Evolutionary conservation across 2,113 vertebrate species (phyloP).

Genomic region (Myotis davidii): DNA sequence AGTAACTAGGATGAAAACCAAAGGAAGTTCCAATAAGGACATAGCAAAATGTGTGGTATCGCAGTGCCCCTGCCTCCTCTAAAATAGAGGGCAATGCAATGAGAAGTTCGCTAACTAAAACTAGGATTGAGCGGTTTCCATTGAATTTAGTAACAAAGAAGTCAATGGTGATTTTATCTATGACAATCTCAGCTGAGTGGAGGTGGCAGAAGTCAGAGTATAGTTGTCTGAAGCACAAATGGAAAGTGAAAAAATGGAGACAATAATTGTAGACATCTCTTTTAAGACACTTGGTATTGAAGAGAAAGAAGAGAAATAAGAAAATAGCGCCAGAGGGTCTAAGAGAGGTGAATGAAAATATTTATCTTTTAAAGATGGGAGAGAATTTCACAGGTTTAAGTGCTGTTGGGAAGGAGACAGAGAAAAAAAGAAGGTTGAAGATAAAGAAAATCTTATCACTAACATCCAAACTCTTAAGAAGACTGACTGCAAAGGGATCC

Average conservation of each 20-base stretch:
- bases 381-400: background rate
- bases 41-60: rapidly evolving
- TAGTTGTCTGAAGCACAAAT: constrained; percentile 19
- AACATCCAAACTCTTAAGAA: background rate
- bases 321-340: background rate
- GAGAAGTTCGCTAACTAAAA: background rate
- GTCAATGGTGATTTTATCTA: constrained; percentile 28
- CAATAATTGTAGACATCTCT: background rate
- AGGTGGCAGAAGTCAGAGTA: background rate
- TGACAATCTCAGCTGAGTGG: background rate
- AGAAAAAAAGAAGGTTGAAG: background rate
- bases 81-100: background rate
- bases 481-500: background rate
- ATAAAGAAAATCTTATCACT: background rate
- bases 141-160: background rate
- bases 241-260: background rate
- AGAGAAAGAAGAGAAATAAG: background rate
- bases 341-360: background rate
- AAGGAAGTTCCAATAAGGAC: background rate
- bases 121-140: background rate
- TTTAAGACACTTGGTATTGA: background rate
- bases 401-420: background rate
- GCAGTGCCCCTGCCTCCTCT: too few species aligned
- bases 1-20: background rate
- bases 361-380: constrained; percentile 30